Evolutionary conservation across 2,888 invertebrate genomes (phyloP), one percentile per base, ranked within the genome.

Genomic region (Invenusta paracnida): DNA sequence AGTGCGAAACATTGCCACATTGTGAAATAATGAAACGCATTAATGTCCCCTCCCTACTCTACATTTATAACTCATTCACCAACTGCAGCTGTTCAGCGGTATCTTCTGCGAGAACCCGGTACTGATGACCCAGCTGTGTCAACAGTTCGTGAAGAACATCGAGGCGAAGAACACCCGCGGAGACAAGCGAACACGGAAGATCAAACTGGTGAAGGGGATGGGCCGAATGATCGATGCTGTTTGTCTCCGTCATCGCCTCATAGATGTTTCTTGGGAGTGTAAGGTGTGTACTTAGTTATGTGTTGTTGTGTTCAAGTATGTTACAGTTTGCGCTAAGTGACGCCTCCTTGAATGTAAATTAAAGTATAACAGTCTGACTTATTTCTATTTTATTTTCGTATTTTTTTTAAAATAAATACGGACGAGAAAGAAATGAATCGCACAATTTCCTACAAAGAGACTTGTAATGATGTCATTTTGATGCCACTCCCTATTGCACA

Each of bases 191-290:
- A 17, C 67, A 0, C 85, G 85, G 17, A 85, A 85, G 27, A 86
- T 66, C 17, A 48, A 48, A n/a, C 23, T 90, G 87, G 87, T 90
- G 30, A 85, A 87, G 1, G 88, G 89, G 31, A 85, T 90, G 2
- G 89, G 88, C 28, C 88, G 89, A 30, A 88, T 91, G 0, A 87
- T 91, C 88, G 89, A 90, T 89, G 87, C 89, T 31, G 86, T 90
- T 17, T 90, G 90, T 30, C 83, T 89, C 25, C 85, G 91, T 30
- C 88, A 90, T 84, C 88, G 91, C 81, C 87, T 91, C 66, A 88
- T 91, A 66, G 90, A 91, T 86, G 88, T 89, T n/a, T 89, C 90
- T 1, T 90, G 90, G 90, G 90, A 91, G 87, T 89, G 89, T 13
- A 90, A 84, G 84, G 84, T 81, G 29, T 79, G 81, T 2, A 25